These are phyloP conservation scores for Rhinoderma darwinii DNA, from an alignment of 2,113 vertebrate species.

Conservation along the genomic window DNA sequence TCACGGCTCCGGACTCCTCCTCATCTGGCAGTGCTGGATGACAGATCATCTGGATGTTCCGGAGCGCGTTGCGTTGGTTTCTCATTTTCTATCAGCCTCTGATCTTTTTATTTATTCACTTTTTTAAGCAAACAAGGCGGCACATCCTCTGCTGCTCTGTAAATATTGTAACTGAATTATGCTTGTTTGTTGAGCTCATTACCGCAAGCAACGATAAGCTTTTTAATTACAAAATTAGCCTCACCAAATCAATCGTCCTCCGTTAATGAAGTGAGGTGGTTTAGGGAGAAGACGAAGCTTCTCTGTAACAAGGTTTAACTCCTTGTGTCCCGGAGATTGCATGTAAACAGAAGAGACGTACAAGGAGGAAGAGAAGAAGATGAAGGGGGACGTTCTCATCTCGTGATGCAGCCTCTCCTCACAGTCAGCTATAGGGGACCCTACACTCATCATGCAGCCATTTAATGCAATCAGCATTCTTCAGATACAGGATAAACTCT, in stretches of 20 bases:
- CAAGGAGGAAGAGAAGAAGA: not conserved
- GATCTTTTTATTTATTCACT: conserved; percentile 65
- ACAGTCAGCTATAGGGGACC: not conserved
- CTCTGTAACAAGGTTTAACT: conserved; percentile 37
- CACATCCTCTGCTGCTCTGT: conserved; percentile 65
- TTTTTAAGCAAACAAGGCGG: conserved; percentile 68
- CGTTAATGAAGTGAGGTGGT: conserved; percentile 78
- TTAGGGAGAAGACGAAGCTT: conserved; percentile 57
- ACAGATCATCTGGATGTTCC: not conserved
- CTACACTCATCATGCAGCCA: not conserved
- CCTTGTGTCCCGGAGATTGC: not conserved
- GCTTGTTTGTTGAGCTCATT: conserved; percentile 80
- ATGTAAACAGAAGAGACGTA: too few relatives aligned
- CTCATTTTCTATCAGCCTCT: not conserved
- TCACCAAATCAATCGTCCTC: conserved; percentile 77
- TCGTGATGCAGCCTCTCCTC: not conserved
- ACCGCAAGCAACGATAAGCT: conserved; percentile 80
- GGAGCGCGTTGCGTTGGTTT: not conserved
- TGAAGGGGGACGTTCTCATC: not conserved
- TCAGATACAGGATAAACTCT: not conserved
- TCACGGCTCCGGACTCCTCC: too few relatives aligned
- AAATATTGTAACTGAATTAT: conserved; percentile 82
- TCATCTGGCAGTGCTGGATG: not conserved
- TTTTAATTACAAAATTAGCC: conserved; percentile 85
- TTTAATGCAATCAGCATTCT: not conserved